Base-by-base conservation (phyloP, 2,113 vertebrate genomes). In the Platichthys flesus region DNA sequence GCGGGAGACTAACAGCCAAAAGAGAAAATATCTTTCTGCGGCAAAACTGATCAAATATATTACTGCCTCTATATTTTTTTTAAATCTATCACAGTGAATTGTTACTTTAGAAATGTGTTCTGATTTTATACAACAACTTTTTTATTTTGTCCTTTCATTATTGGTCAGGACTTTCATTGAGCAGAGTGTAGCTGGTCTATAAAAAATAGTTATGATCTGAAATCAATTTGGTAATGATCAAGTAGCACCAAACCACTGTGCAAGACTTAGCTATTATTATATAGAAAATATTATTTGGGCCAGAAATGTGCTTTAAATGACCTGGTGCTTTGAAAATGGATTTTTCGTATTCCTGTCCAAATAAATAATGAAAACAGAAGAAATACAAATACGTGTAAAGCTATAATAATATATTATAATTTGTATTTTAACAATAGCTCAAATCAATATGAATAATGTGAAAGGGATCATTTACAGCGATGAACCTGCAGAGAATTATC, bases 11-110 rank as follows among this genome's bases (percentile, higher is more conserved):
- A 26, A 52, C 47, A n/a, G 63, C 47, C 24, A 24, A 47, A 68
- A 76, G 63, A 74, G 69, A 49, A 88, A 61, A 68, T 67, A 75
- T 57, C 64, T 61, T 81, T 45, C 69, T 71, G 81, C 75, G 64
- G 82, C 69, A 78, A 75, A 81, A 67, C 62, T 37, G 67, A 81
- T 81, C 24, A 78, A 58, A 79, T 71, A 72, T 64, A 24, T 59
- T 64, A 26, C 49, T 56, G 12, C 60, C 60, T 28, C 52, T 55
- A 49, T 56, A 35, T 54, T 51, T 57, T 49, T 8, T 61, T 66
- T 52, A 51, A 49, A 66, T 55, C 9, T 3, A 28, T 10, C 45
- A 54, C 10, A 0, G 18, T 61, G 49, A 28, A 42, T 74, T 55
- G 12, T 24, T 12, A 28, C 18, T 26, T 79, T 2, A 67, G 37